Conservation (phyloP, 2,797 vertebrate genomes). For the Malacoraja senta region DNA sequence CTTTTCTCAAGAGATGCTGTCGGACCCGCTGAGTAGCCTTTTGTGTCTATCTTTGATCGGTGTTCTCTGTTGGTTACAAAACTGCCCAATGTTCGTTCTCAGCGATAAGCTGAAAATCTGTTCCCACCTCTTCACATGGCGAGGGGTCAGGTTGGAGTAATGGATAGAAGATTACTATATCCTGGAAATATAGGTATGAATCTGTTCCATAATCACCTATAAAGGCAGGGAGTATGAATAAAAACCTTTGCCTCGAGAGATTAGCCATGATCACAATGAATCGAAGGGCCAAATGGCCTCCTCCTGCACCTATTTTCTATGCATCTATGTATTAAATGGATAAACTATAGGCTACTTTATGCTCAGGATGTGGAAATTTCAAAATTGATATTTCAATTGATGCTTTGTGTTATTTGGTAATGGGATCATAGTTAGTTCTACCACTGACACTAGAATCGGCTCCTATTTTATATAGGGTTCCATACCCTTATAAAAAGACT, state of each 20-base stretch:
- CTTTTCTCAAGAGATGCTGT: no score
- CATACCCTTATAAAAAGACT: background rate
- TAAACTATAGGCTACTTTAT: background rate
- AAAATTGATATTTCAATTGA: background rate
- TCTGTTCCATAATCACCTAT: background rate
- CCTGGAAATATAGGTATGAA: background rate
- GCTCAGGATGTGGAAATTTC: background rate
- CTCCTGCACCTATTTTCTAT: no score
- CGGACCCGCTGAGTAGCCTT: no score
- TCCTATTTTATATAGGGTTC: background rate
- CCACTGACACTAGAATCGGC: background rate
- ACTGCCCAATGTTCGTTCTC: background rate
- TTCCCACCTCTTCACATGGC: background rate
- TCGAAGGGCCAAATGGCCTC: no score
- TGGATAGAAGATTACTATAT: background rate
- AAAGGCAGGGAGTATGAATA: background rate
- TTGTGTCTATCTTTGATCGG: no score
- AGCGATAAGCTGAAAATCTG: no score
- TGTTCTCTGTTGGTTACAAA: background rate
- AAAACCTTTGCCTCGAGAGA: background rate
- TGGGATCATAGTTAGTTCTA: background rate
- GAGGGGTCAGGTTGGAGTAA: background rate
- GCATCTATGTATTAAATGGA: background rate
- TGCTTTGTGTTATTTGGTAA: background rate
- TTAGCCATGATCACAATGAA: background rate